Evolutionary conservation across 2,797 vertebrate species (phyloP).

Genomic region (Rhincodon typus): DNA sequence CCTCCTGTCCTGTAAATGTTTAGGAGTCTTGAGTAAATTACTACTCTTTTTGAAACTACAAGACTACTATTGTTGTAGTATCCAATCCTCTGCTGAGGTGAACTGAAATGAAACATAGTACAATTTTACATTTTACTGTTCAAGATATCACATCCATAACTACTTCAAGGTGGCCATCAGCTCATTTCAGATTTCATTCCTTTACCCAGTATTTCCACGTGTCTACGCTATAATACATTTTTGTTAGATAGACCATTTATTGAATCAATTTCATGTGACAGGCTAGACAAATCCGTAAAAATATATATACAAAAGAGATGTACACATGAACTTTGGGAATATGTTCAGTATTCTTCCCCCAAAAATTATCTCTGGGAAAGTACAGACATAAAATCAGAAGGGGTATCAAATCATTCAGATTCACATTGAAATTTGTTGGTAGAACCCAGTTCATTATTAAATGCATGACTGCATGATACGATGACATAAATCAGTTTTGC

Average conservation of each 20-base stretch:
- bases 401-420: neutral
- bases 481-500: neutral
- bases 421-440: neutral
- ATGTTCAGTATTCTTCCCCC: neutral
- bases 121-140: too few species aligned
- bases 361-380: neutral
- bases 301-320: neutral
- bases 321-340: neutral
- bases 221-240: neutral
- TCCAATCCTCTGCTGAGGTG: too few species aligned
- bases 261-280: neutral
- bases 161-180: neutral
- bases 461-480: neutral
- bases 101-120: too few species aligned
- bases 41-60: too few species aligned
- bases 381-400: neutral
- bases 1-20: too few species aligned
- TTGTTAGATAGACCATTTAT: slow-evolving; percentile 8
- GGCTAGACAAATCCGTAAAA: slow-evolving; percentile 1
- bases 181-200: neutral
- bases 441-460: neutral
- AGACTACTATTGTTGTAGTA: too few species aligned
- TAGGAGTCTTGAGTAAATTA: too few species aligned
- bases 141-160: neutral
- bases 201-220: neutral